Conservation (phyloP, 2,113 vertebrate genomes). For the Megalops atlanticus region DNA sequence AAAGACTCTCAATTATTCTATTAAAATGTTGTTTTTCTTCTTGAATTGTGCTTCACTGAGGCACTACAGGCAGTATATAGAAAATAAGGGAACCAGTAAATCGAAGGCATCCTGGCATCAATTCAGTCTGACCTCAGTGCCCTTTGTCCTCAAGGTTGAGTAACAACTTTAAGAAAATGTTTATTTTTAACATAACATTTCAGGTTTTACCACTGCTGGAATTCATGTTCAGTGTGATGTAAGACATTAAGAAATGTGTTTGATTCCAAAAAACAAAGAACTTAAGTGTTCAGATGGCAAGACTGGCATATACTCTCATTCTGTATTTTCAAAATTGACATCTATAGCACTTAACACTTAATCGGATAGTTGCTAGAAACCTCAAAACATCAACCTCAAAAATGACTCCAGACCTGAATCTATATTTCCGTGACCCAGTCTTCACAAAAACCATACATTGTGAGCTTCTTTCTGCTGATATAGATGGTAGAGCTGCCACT, state of each 20-base stretch:
- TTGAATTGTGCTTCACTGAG: not conserved
- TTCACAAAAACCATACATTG: too few species aligned
- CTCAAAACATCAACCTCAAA: too few species aligned
- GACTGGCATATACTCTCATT: not conserved
- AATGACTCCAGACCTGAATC: too few species aligned
- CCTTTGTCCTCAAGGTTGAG: not conserved
- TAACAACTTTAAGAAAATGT: too few species aligned
- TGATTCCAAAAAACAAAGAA: too few species aligned
- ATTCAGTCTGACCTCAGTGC: not conserved
- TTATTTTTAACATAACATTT: not conserved
- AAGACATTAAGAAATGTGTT: too few species aligned
- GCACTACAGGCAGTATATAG: not conserved
- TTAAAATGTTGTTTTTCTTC: not conserved
- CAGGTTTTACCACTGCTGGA: not conserved
- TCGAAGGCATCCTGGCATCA: not conserved
- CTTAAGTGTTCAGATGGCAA: not conserved
- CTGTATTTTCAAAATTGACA: not conserved
- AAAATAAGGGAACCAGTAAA: not conserved
- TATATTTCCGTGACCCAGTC: too few species aligned
- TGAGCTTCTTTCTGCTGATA: too few species aligned
- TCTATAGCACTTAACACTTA: too few species aligned
- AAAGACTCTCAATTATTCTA: constrained; percentile 16
- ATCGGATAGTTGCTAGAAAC: too few species aligned
- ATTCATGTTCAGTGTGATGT: too few species aligned
- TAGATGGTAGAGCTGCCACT: too few species aligned